A percentile compares a stretch with the other conserved stretches of the same genome.
These are phyloP conservation scores for Nezara viridula DNA, from an alignment of 2,888 invertebrate genomes.

Conservation along the genomic window DNA sequence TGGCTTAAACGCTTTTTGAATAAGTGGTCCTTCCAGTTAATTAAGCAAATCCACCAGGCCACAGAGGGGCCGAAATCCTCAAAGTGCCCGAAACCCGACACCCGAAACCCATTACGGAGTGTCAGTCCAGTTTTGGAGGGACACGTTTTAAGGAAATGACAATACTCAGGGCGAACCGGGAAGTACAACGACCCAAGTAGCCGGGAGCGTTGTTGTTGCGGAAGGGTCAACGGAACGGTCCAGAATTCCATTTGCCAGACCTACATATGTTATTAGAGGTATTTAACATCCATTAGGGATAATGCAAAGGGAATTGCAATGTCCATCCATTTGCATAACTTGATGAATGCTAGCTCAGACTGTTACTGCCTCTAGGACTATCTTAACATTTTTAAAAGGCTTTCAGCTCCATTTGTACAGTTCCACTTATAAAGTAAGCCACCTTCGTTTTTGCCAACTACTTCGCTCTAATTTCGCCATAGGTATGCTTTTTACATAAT, in stretches of 20 bases:
- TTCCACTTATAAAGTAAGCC: slow-evolving; percentile 37
- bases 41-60: background rate
- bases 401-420: slow-evolving; percentile 35
- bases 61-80: background rate
- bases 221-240: background rate
- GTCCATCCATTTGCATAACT: background rate
- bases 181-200: background rate
- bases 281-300: slow-evolving; percentile 29
- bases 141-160: background rate
- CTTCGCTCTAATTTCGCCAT: slow-evolving; percentile 23
- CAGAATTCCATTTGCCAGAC: background rate
- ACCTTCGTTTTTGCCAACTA: slow-evolving; percentile 33
- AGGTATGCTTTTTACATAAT: slow-evolving; percentile 27
- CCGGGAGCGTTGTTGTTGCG: background rate
- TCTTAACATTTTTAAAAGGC: slow-evolving; percentile 41
- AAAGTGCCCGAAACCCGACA: slow-evolving; percentile 7
- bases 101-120: background rate
- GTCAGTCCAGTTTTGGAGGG: background rate
- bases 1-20: slow-evolving; percentile 8
- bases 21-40: slow-evolving; percentile 45
- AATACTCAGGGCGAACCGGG: background rate
- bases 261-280: slow-evolving; percentile 27
- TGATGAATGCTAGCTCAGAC: background rate
- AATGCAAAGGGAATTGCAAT: background rate
- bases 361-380: slow-evolving; percentile 1